A percentile compares a stretch with the other conserved stretches of the same genome.
Evolutionary conservation across 1,140 invertebrate genomes (phyloP).

Genomic region (Hormaphis cornu): DNA sequence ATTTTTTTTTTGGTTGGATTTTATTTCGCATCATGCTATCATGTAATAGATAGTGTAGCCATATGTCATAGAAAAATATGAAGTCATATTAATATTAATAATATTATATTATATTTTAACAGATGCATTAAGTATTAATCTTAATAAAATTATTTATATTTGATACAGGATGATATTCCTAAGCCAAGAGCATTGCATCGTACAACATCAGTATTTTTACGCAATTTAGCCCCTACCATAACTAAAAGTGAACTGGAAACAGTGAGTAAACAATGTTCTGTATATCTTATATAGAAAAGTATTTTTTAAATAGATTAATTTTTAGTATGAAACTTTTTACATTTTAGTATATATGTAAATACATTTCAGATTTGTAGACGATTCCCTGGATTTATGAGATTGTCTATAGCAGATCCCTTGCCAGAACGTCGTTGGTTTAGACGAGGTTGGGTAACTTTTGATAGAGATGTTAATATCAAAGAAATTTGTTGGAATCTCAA

Average conservation of each 20-base stretch:
- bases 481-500: conserved; percentile 99
- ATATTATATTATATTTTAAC: neutral
- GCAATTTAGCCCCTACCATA: conserved; percentile 90
- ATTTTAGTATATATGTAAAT: neutral
- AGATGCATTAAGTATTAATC: neutral
- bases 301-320: neutral
- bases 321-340: neutral
- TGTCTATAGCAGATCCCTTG: conserved; percentile 92
- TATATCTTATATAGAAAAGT: neutral
- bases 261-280: conserved; percentile 51
- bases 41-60: no score
- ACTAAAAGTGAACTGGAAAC: conserved; percentile 94
- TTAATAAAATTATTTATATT: neutral
- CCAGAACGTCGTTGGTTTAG: conserved; percentile 90
- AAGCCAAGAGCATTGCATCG: conserved; percentile 71
- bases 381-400: conserved; percentile 90
- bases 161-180: conserved; percentile 38
- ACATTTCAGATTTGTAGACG: conserved; percentile 74
- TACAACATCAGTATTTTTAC: conserved; percentile 92
- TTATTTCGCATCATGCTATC: no score
- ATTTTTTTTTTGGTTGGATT: no score
- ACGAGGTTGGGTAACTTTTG: conserved; percentile 96
- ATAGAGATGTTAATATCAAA: conserved; percentile 93
- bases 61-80: no score
- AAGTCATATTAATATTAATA: neutral